Conservation (phyloP, 2,797 vertebrate genomes). For the Anableps anableps region DNA sequence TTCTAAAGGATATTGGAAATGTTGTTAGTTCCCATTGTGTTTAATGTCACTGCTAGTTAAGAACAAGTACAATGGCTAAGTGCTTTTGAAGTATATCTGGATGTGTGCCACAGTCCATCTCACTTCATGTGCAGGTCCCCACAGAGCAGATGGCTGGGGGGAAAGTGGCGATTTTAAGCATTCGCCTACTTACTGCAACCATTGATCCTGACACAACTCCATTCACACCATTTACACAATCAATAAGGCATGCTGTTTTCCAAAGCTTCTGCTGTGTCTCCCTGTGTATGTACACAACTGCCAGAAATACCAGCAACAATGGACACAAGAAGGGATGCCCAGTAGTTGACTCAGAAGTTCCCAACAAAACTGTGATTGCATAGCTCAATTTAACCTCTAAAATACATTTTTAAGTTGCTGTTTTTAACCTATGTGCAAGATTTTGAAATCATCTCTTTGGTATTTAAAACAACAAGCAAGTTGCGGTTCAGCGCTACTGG, state of each 20-base stretch:
- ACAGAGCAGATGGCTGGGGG: neutral
- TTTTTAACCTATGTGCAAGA: neutral
- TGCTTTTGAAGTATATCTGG: neutral
- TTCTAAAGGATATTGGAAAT: neutral
- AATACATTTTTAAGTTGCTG: neutral
- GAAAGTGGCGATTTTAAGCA: neutral
- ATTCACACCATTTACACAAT: constrained; percentile 59
- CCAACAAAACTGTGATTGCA: neutral
- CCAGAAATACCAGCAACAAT: constrained; percentile 37
- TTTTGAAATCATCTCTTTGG: neutral
- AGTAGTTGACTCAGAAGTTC: neutral
- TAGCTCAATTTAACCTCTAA: neutral
- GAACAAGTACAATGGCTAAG: neutral
- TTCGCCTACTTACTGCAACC: constrained; percentile 41
- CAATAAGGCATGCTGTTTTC: constrained; percentile 57
- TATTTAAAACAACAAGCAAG: neutral
- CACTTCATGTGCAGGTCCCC: neutral
- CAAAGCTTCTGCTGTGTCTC: constrained; percentile 18
- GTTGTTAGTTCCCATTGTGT: neutral
- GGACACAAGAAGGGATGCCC: constrained; percentile 34
- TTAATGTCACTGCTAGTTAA: neutral
- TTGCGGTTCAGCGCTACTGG: constrained; percentile 25
- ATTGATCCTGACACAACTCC: constrained; percentile 36
- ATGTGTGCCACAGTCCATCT: neutral
- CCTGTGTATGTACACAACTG: neutral